Evolutionary conservation across 2,888 invertebrate species (phyloP).

Genomic region (Abscondita cerata): DNA sequence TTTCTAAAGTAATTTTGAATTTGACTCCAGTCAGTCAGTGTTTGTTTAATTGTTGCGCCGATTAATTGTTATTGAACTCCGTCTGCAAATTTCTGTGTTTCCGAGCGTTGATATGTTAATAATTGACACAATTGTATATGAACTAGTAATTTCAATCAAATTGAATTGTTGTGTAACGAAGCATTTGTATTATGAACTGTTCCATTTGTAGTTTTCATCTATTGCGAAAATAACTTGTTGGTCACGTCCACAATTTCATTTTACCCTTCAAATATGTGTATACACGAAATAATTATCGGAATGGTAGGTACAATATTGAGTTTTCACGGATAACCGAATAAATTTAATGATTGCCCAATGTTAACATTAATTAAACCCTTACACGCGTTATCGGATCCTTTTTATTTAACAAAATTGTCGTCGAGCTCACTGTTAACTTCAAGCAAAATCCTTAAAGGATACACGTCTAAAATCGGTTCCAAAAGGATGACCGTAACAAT

Average conservation of each 20-base stretch:
- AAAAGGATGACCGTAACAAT: slow-evolving; percentile 13
- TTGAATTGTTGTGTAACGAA: slow-evolving; percentile 17
- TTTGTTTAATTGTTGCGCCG: neutral
- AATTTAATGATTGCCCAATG: no score
- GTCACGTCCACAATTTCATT: slow-evolving; percentile 7
- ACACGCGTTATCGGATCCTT: no score
- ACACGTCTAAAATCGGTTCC: slow-evolving; percentile 4
- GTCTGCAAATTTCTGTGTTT: slow-evolving; percentile 5
- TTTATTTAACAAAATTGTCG: no score
- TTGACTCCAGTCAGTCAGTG: neutral
- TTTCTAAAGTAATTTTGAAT: neutral
- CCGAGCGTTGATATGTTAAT: slow-evolving; percentile 19
- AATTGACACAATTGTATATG: slow-evolving; percentile 16
- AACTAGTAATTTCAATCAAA: slow-evolving; percentile 17
- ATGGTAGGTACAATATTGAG: no score
- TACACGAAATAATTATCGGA: neutral
- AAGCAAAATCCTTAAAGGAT: neutral
- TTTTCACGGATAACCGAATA: no score
- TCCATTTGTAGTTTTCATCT: slow-evolving; percentile 1
- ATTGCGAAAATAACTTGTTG: slow-evolving; percentile 9
- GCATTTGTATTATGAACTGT: slow-evolving; percentile 11
- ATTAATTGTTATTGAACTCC: slow-evolving; percentile 9
- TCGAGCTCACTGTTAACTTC: no score
- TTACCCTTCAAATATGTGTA: neutral
- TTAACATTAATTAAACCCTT: no score